These are phyloP conservation scores for Kryphioiulus occultus DNA, from an alignment of 2,888 invertebrate species.

Conservation along the genomic window DNA sequence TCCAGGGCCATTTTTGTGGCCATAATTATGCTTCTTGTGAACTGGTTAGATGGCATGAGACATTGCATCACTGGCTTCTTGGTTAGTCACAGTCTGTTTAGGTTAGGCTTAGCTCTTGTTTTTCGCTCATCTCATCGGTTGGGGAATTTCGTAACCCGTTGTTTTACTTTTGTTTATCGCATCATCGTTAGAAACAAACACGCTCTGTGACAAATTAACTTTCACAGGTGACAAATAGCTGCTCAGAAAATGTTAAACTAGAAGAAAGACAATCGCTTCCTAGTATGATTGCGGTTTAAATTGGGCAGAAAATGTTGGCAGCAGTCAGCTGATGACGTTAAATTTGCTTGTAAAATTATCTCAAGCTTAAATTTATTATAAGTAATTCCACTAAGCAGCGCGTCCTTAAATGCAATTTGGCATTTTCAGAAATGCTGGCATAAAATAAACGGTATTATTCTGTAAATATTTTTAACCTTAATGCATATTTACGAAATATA, in stretches of 20 bases:
- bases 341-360: neutral
- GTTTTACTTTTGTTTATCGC: neutral
- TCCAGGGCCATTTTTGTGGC: neutral
- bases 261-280: neutral
- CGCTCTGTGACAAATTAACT: neutral
- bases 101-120: neutral
- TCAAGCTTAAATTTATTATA: too few relatives aligned
- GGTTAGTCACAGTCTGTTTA: neutral
- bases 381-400: too few relatives aligned
- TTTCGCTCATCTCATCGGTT: too few relatives aligned
- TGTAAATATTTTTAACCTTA: too few relatives aligned
- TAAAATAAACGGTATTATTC: too few relatives aligned
- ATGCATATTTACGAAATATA: too few relatives aligned
- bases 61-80: neutral
- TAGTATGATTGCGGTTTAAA: neutral
- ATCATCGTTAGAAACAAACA: neutral
- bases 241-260: neutral
- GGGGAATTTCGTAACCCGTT: neutral
- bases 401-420: too few relatives aligned
- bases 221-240: neutral
- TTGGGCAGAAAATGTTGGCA: neutral
- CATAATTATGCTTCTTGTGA: neutral
- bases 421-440: too few relatives aligned
- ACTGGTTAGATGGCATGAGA: neutral
- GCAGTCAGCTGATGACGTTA: neutral